These are phyloP conservation scores for Drosophila neotestacea DNA, from an alignment of 2,888 invertebrate species.

Conservation along the genomic window DNA sequence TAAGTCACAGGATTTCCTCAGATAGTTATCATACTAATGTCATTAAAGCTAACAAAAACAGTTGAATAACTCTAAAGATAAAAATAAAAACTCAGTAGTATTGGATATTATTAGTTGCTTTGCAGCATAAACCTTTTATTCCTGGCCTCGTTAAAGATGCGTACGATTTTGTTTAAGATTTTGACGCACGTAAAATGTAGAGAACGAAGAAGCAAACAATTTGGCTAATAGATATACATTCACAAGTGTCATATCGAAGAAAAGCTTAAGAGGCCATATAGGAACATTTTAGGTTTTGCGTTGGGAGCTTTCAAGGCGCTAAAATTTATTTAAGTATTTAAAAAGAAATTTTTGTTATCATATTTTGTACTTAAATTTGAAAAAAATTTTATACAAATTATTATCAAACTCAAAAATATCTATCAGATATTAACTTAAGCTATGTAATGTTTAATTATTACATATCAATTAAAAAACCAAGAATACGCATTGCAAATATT, in stretches of 20 bases:
- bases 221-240: not conserved
- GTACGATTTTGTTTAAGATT: not conserved
- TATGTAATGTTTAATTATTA: too few relatives aligned
- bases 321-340: too few relatives aligned
- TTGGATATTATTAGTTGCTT: not conserved
- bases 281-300: too few relatives aligned
- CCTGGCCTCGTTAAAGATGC: not conserved
- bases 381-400: too few relatives aligned
- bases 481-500: too few relatives aligned
- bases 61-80: conserved; percentile 1
- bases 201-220: not conserved
- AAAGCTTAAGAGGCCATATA: too few relatives aligned
- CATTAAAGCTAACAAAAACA: not conserved
- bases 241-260: not conserved
- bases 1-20: conserved; percentile 19
- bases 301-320: too few relatives aligned
- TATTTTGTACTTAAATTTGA: too few relatives aligned
- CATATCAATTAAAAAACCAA: too few relatives aligned
- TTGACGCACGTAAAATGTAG: not conserved
- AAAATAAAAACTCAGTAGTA: not conserved
- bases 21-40: conserved; percentile 3
- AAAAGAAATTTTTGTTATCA: too few relatives aligned
- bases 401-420: too few relatives aligned
- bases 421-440: too few relatives aligned
- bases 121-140: not conserved